Percentiles rank a stretch among this genome's conserved stretches.
phyloP scores from a whole-genome alignment of 1,140 invertebrate genomes.

The Pachypsylla venusta region DNA sequence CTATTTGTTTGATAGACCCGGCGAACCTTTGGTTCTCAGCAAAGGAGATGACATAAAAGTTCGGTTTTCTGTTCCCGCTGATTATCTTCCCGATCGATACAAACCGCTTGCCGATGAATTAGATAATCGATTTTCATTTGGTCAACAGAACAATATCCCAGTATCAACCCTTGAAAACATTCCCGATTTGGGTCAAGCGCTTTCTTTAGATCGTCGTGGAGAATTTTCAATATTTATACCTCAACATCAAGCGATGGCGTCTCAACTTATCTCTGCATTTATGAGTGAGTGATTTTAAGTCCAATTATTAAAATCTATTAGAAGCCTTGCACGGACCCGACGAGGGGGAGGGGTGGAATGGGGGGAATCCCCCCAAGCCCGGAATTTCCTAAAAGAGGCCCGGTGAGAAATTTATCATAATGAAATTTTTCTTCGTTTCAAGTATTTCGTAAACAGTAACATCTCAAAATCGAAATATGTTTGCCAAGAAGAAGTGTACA shows the following conservation, averaged over 20 bases:
- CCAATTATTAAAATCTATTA: too few relatives aligned
- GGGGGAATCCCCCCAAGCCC: too few relatives aligned
- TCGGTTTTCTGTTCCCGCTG: constrained; percentile 40
- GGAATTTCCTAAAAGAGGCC: too few relatives aligned
- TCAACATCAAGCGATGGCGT: constrained; percentile 48
- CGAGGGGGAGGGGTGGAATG: too few relatives aligned
- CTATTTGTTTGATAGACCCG: constrained; percentile 52
- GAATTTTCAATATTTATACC: constrained; percentile 62
- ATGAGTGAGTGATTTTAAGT: constrained; percentile 36
- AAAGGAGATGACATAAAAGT: constrained; percentile 41
- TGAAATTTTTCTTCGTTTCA: too few relatives aligned
- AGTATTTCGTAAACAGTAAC: too few relatives aligned
- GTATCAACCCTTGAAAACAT: constrained; percentile 44
- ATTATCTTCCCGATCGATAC: constrained; percentile 34
- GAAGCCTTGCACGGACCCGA: too few relatives aligned
- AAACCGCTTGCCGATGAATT: constrained; percentile 19
- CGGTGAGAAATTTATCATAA: too few relatives aligned
- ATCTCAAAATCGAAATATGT: too few relatives aligned
- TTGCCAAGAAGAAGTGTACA: too few relatives aligned
- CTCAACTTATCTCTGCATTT: constrained; percentile 53
- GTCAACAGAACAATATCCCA: constrained; percentile 32
- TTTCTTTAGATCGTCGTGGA: constrained; percentile 45
- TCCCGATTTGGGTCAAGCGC: constrained; percentile 47
- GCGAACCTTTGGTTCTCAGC: constrained; percentile 49
- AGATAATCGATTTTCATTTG: constrained; percentile 16